Evolutionary conservation across 2,888 invertebrate genomes (phyloP).

Genomic region (Celastrina argiolus): DNA sequence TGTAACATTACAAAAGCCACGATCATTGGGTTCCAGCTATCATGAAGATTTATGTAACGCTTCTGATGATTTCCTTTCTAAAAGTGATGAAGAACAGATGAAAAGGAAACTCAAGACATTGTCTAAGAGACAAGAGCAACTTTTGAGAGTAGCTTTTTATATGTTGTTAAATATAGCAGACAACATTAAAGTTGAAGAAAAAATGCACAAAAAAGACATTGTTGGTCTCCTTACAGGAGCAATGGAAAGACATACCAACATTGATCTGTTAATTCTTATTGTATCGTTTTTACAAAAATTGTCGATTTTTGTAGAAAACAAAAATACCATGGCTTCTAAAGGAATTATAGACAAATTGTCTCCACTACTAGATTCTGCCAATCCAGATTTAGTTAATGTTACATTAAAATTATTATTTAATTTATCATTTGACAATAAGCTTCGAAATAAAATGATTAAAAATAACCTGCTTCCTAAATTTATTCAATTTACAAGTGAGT

Average conservation of each 20-base stretch:
- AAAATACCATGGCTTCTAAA: constrained; percentile 91
- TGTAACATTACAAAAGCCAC: constrained; percentile 75
- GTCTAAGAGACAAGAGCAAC: constrained; percentile 95
- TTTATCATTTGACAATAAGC: constrained; percentile 94
- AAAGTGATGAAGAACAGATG: constrained; percentile 86
- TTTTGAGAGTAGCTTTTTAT: constrained; percentile 94
- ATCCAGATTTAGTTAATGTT: constrained; percentile 86
- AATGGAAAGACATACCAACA: constrained; percentile 90
- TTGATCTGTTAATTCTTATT: constrained; percentile 91
- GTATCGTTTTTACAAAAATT: constrained; percentile 97
- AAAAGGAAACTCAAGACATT: constrained; percentile 86
- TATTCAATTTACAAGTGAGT: constrained; percentile 89
- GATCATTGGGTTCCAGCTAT: constrained; percentile 82
- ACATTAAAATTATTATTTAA: constrained; percentile 94
- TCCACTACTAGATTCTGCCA: constrained; percentile 83
- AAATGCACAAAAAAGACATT: constrained; percentile 96
- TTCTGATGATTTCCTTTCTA: constrained; percentile 65
- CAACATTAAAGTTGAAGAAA: constrained; percentile 96
- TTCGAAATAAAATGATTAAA: constrained; percentile 93
- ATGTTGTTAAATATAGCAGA: constrained; percentile 96
- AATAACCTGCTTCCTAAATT: constrained; percentile 93
- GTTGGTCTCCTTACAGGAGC: constrained; percentile 91
- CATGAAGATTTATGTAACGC: constrained; percentile 81
- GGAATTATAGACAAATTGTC: constrained; percentile 91
- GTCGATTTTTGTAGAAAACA: constrained; percentile 95